Conservation (phyloP, 2,888 invertebrate species). For the Lordiphosa andalusiaca region DNA sequence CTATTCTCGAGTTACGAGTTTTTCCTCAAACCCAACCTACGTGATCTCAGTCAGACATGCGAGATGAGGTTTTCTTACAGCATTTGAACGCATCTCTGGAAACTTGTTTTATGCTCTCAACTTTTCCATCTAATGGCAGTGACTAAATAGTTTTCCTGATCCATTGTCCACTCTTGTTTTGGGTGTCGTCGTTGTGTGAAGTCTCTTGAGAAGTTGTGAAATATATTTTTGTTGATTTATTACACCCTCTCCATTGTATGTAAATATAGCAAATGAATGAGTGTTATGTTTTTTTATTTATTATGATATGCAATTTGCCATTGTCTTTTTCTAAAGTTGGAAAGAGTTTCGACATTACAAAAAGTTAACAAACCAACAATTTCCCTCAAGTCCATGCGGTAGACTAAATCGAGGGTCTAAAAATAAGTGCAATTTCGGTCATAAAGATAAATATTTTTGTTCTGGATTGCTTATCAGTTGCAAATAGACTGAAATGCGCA, state of each 20-base stretch:
- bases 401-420: slow-evolving; percentile 6
- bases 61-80: slow-evolving; percentile 11
- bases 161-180: slow-evolving; percentile 40
- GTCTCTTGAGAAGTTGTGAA: slow-evolving; percentile 44
- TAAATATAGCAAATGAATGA: slow-evolving; percentile 36
- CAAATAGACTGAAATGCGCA: background rate
- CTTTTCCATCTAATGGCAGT: slow-evolving; percentile 20
- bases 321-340: slow-evolving; percentile 10
- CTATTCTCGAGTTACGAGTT: slow-evolving; percentile 5
- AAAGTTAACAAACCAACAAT: background rate
- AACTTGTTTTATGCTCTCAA: slow-evolving; percentile 49
- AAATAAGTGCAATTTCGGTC: slow-evolving; percentile 28
- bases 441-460: slow-evolving; percentile 21
- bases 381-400: background rate
- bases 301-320: slow-evolving; percentile 34
- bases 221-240: slow-evolving; percentile 35
- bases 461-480: slow-evolving; percentile 1
- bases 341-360: slow-evolving; percentile 7
- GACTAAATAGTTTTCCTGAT: slow-evolving; percentile 21
- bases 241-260: slow-evolving; percentile 52
- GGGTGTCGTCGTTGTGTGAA: slow-evolving; percentile 30
- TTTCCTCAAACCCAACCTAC: slow-evolving; percentile 35
- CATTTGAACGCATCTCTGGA: slow-evolving; percentile 30
- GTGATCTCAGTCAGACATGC: slow-evolving; percentile 34
- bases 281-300: slow-evolving; percentile 28